Base-by-base conservation (phyloP, 2,888 invertebrate species). In the Ectobius pallidus region DNA sequence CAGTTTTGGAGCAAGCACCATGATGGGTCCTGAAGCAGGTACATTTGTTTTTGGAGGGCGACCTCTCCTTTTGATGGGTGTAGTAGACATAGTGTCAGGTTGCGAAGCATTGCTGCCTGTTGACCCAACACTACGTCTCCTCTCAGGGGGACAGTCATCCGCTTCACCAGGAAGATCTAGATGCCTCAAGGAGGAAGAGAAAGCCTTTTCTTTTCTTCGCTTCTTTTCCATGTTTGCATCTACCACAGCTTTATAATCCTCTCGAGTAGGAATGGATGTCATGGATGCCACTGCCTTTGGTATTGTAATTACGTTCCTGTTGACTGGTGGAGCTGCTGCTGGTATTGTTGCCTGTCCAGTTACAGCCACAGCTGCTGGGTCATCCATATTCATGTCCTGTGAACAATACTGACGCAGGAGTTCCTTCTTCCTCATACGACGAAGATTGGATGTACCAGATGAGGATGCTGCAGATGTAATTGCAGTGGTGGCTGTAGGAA, bases 361-460 rank as follows among this genome's bases (percentile, higher is more conserved):
- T 6, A 75, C 74, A 34, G 76, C 71, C 86, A 4, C 87, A 86
- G 63, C 87, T 84, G 14, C 87, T 4, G 91, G 89, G 77, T 93
- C 93, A 78, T 92, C 92, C 89, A 92, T 92, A 79, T 94, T 93
- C 88, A 92, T 93, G 79, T 94, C 93, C 80, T 93, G 93, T 16
- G 92, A 92, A 86, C 93, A 94, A 79, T 93, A 93, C 80, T 95
- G 92, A 22, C 94, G 88, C 34, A 96, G 83, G 69, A 96, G 81
- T 80, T 96, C 95, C 80, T 96, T 96, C 84, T 96, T 96, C 3
- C 95, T 87, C 95, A 95, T 96, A 22, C 95, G 87, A 27, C 95
- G 85, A 61, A 94, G 86, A 81, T 91, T 94, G 0, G 92, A 91
- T 0, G 92, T 91, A 11, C 92, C 92, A 0, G 88, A 84, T 79